Percentiles rank a stretch among this genome's conserved stretches.
These are phyloP conservation scores for Nemapogon koenigi DNA, from an alignment of 2,888 invertebrate species.

Conservation along the genomic window DNA sequence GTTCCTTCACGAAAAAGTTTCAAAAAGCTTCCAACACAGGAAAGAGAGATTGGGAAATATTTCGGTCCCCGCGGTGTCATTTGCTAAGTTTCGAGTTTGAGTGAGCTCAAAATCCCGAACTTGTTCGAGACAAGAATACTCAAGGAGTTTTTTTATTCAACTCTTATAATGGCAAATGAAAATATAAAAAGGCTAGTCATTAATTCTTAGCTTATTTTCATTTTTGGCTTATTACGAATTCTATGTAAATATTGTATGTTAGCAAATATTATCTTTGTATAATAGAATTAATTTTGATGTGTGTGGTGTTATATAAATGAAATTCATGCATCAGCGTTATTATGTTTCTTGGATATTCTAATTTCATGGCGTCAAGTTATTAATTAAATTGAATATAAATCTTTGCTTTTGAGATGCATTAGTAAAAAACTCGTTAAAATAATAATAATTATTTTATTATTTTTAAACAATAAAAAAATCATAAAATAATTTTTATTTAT, in stretches of 20 bases:
- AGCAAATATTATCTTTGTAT: neutral
- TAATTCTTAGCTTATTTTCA: conserved; percentile 2
- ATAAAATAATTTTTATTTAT: too few relatives aligned
- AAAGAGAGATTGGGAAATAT: conserved; percentile 51
- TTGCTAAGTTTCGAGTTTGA: conserved; percentile 52
- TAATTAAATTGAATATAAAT: too few relatives aligned
- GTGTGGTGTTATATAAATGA: too few relatives aligned
- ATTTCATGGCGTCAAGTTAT: too few relatives aligned
- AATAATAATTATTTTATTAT: too few relatives aligned
- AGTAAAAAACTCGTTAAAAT: too few relatives aligned
- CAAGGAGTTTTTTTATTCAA: conserved; percentile 7
- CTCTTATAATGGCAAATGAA: neutral
- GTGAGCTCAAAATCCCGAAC: conserved; percentile 44
- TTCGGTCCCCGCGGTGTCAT: conserved; percentile 51
- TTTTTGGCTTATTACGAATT: conserved; percentile 2
- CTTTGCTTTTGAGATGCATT: too few relatives aligned
- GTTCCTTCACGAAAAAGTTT: conserved; percentile 38
- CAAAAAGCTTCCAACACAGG: conserved; percentile 34
- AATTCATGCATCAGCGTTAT: too few relatives aligned
- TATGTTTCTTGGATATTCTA: too few relatives aligned
- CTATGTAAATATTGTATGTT: neutral
- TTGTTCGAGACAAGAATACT: conserved; percentile 8
- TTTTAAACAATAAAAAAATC: too few relatives aligned
- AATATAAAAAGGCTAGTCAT: conserved; percentile 1
- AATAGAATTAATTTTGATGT: too few relatives aligned